Evolutionary conservation across 2,797 vertebrate genomes (phyloP), one percentile per base, ranked within the genome.

Genomic region (Phataginus tetradactyla): DNA sequence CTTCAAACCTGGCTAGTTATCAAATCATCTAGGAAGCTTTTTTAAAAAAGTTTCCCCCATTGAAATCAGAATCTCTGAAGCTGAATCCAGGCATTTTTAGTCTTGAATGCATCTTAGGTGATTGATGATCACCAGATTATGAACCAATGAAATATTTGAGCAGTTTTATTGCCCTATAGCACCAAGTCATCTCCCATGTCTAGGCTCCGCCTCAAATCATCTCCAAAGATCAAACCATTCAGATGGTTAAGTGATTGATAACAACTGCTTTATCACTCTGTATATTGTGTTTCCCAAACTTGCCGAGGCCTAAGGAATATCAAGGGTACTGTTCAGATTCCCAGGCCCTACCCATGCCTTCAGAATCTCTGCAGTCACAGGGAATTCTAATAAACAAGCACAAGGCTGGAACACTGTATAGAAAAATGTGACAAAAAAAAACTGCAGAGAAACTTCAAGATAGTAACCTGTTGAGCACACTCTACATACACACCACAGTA

Each of bases 1-100:
- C 69, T 89, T 95, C 75, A 94, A 83, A 95, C 13, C 29, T 49
- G 39, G n/a, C 5, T 85, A 25, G 83, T 90, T 90, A 91, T 55
- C 55, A 93, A 86, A 89, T 92, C 57, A 92, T 12, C 15, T 39
- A 72, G 29, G 68, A 85, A 72, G 21, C 55, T 39, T 92, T 53
- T 53, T 14, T 12, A 23, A n/a, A 53, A 57, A 68, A 32, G 45
- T 68, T 53, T 68, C 21, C 17, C 27, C 29, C 39, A 87, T 0
- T 84, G 55, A 66, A 11, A 75, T 72, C 34, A 96, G 53, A 95
- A 42, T 77, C 55, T 80, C 87, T 95, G 9, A 93, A 42, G 66
- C 2, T 77, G 81, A 92, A 90, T 78, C 39, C 25, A 79, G 34
- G 45, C 14, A 72, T 11, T 29, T 55, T 45, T 45, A 45, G 45